phyloP scores from a whole-genome alignment of 2,888 invertebrate species.

The Pelosia muscerda region DNA sequence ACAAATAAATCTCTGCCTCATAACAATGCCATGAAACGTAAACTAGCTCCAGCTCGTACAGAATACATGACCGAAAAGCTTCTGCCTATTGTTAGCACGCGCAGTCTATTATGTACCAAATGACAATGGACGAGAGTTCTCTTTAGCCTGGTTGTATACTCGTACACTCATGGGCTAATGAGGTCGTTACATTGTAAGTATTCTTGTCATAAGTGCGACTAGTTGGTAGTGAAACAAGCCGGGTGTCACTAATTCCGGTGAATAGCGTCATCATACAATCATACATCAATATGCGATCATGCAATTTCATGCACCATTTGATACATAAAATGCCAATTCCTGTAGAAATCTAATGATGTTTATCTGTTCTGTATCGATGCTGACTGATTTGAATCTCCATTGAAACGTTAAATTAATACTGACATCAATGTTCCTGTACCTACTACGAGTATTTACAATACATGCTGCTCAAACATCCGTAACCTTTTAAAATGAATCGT shows the following conservation, averaged over 20 bases:
- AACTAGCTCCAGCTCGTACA: not conserved
- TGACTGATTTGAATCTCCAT: slow-evolving; percentile 10
- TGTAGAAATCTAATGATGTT: no score
- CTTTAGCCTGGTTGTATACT: not conserved
- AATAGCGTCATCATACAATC: not conserved
- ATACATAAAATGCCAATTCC: not conserved
- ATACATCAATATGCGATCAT: not conserved
- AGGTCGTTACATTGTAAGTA: not conserved
- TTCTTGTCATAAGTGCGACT: not conserved
- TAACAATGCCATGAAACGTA: not conserved
- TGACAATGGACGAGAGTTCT: not conserved
- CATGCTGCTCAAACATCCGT: slow-evolving; percentile 3
- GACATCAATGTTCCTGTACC: slow-evolving; percentile 8
- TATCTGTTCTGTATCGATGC: not conserved
- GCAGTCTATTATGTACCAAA: not conserved
- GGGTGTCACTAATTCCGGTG: not conserved
- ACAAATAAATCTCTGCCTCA: not conserved
- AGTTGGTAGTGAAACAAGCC: not conserved
- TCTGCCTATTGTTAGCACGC: not conserved
- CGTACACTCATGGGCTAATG: not conserved
- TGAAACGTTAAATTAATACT: slow-evolving; percentile 19
- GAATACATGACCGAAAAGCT: not conserved
- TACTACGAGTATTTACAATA: slow-evolving; percentile 12
- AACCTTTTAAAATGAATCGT: slow-evolving; percentile 9
- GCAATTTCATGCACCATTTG: slow-evolving; percentile 9